Base-by-base conservation (phyloP, 2,888 invertebrate genomes). In the Pachliopta kotzebuea region DNA sequence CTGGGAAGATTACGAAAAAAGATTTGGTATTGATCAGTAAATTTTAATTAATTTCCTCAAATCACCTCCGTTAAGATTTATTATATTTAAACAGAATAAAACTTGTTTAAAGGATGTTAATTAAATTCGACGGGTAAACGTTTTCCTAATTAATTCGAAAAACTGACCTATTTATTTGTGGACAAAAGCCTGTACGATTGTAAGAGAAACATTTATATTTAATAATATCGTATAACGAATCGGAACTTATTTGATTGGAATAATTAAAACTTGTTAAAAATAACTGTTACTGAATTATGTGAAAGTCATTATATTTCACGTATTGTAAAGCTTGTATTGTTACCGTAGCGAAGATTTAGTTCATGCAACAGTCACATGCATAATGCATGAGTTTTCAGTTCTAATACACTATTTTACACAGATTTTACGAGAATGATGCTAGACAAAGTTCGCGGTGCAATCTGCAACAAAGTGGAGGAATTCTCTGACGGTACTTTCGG, bases 401-500 rank as follows among this genome's bases (percentile, higher is more conserved):
- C 24, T 52, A 56, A 60, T 56, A 56, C 31, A 64, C 52, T 11
- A 57, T 56, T 50, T 64, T 26, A 45, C 56, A 37, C n/a, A 24
- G 60, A 50, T 45, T 65, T 56, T 57, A 54, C 24, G 20, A 20
- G 52, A 31, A 58, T n/a, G 58, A 49, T n/a, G 14, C 42, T 29
- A 24, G 18, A 57, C 57, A 29, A 60, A 60, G 65, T 65, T 65
- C 53, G 65, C 53, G 60, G 21, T 59, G 42, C 65, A 60, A 56
- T 83, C 49, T 62, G 61, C 65, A 57, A 60, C 65, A 37, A 54
- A n/a, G 56, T 60, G 52, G 21, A 55, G 60, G 23, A 59, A 61
- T 66, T 62, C 62, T 62, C 57, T 29, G 54, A 57, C 42, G 29
- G 54, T 62, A 54, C 45, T 55, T 58, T 55, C 54, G 53, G 57